Evolutionary conservation across 2,888 invertebrate species (phyloP).

Genomic region (Aphidius colemani): DNA sequence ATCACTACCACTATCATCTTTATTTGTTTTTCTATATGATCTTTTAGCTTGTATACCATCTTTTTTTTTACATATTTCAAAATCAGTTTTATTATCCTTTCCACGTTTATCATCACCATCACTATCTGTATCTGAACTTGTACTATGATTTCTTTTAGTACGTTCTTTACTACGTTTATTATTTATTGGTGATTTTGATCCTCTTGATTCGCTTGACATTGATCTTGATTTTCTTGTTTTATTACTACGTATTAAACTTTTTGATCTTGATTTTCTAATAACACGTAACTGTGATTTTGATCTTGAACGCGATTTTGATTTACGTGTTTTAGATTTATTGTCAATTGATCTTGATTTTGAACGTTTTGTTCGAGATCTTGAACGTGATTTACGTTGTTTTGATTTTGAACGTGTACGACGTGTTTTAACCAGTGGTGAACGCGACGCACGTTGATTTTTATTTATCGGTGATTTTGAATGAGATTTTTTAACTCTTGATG

Average conservation of each 20-base stretch:
- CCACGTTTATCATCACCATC: slow-evolving; percentile 48
- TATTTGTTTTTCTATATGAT: slow-evolving; percentile 82
- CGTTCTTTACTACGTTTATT: slow-evolving; percentile 48
- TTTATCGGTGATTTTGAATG: slow-evolving; percentile 51
- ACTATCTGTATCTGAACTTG: slow-evolving; percentile 45
- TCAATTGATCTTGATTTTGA: slow-evolving; percentile 48
- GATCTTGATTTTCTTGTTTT: slow-evolving; percentile 59
- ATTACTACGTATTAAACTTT: slow-evolving; percentile 51
- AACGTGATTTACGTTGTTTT: slow-evolving; percentile 44
- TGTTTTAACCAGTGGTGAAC: slow-evolving; percentile 44
- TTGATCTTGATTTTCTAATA: slow-evolving; percentile 51
- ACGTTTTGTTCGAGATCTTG: slow-evolving; percentile 42
- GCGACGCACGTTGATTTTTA: slow-evolving; percentile 41
- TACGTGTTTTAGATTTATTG: slow-evolving; percentile 46
- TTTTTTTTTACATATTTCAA: slow-evolving; percentile 77
- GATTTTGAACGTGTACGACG: slow-evolving; percentile 44
- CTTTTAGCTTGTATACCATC: slow-evolving; percentile 85
- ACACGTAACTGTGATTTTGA: slow-evolving; percentile 50
- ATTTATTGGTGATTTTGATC: slow-evolving; percentile 46
- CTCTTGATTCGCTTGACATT: slow-evolving; percentile 50
- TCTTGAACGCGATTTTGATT: slow-evolving; percentile 49
- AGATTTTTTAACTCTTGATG: slow-evolving; percentile 48
- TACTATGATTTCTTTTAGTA: slow-evolving; percentile 46
- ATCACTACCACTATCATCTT: slow-evolving; percentile 75
- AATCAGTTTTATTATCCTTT: slow-evolving; percentile 63